Evolutionary conservation across 64 coral and sea anemone genomes (phyloP), one percentile per base, ranked within the genome.

Genomic region (Platygyra sinensis): DNA sequence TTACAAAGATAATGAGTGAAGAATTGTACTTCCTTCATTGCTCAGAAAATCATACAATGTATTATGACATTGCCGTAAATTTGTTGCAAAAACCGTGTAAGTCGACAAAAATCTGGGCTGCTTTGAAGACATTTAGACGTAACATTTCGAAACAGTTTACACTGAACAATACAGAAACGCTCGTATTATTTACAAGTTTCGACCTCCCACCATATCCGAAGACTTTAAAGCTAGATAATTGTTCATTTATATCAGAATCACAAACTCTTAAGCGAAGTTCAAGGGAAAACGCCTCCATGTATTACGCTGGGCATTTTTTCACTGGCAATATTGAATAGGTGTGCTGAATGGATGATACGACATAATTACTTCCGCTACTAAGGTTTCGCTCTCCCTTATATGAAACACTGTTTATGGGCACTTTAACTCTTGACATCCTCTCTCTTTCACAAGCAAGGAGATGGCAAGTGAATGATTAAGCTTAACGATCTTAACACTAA

Each of bases 331-430:
- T 69, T 28, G 65, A 24, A 36, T 36, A 36, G 33, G 33, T 36
- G 22, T 22, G 65, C 22, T 27, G 10, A n/a, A 57, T 12, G 0
- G 54, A 9, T 16, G 54, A 57, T 16, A 57, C 54, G 54, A 27
- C 65, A 69, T 11, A 18, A 39, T 22, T 38, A 85, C 81, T 85
- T 85, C 81, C 81, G 81, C 81, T 85, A 71, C 42, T 46, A 27
- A 67, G 32, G 81, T 85, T 72, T 85, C 81, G 63, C 62, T 85
- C 81, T 79, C 63, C 22, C 30, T 27, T 57, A 14, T 71, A 10
- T 2, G 22, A 65, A 64, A 72, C 39, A 50, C 81, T 38, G 62
- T 85, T 69, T 50, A 71, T 25, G 51, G 33, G 63, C 39, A 85
- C 62, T 85, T 71, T n/a, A 69, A 71, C 65, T 71, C 11, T 42